These are phyloP conservation scores for Megastigmus dorsalis DNA, from an alignment of 2,888 invertebrate species.

Conservation along the genomic window DNA sequence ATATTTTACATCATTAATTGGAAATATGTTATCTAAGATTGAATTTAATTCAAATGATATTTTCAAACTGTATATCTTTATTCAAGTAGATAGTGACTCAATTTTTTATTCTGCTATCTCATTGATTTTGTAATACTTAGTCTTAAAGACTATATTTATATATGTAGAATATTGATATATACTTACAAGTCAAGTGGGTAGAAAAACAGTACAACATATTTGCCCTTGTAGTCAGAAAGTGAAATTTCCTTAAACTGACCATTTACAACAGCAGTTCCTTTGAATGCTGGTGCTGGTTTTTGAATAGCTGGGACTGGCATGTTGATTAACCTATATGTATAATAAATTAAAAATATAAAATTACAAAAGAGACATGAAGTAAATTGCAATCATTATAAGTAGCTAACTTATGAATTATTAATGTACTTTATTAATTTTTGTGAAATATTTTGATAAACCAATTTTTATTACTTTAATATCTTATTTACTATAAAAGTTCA, in stretches of 20 bases:
- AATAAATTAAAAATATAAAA: background rate
- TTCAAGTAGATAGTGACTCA: too few species aligned
- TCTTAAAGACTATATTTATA: too few species aligned
- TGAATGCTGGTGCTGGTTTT: constrained; percentile 87
- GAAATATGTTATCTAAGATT: background rate
- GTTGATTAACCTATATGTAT: constrained; percentile 37
- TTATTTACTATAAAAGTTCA: too few species aligned
- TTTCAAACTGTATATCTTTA: too few species aligned
- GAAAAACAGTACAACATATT: constrained; percentile 94
- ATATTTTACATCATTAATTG: too few species aligned
- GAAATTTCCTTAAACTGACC: constrained; percentile 89
- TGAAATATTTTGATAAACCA: too few species aligned
- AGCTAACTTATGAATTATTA: background rate
- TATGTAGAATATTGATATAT: constrained; percentile 41
- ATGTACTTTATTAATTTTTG: too few species aligned
- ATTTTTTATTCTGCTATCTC: too few species aligned
- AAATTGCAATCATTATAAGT: too few species aligned
- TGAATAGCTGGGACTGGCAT: constrained; percentile 79
- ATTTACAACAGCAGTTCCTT: constrained; percentile 87
- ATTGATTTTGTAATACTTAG: too few species aligned
- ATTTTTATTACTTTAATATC: too few species aligned
- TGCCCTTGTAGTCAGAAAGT: constrained; percentile 86
- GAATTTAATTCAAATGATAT: background rate
- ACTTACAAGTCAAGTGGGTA: constrained; percentile 93
- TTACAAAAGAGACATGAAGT: too few species aligned